Percentiles rank a stretch among this genome's conserved stretches.
These are phyloP conservation scores for Chamaea fasciata DNA, from an alignment of 2,113 vertebrate genomes.

Conservation along the genomic window DNA sequence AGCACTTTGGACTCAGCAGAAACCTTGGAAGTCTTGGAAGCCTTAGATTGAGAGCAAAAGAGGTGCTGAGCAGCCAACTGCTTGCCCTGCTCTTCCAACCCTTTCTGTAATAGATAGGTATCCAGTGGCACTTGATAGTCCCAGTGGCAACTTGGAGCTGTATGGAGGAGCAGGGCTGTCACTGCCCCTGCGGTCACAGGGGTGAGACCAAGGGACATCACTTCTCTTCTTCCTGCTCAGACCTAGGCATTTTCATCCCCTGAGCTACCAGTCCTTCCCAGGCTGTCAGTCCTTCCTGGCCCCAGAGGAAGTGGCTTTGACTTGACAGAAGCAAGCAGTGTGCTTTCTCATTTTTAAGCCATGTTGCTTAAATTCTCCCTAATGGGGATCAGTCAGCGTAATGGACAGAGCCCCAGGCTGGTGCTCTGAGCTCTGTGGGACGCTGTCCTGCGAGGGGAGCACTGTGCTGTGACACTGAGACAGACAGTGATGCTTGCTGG, in stretches of 20 bases:
- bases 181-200: fast-evolving
- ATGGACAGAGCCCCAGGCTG: not conserved
- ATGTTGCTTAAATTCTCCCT: not conserved
- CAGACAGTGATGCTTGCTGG: fast-evolving
- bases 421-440: not conserved
- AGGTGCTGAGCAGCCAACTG: not conserved
- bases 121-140: not conserved
- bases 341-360: not conserved
- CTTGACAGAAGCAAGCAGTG: not conserved
- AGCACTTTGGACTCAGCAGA: fast-evolving
- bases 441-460: fast-evolving
- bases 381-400: not conserved
- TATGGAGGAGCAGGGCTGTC: not conserved
- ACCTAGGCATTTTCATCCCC: not conserved
- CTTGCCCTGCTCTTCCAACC: not conserved
- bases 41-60: not conserved
- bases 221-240: not conserved
- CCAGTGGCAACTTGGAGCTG: not conserved
- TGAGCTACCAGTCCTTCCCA: not conserved
- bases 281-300: not conserved
- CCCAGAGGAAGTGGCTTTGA: not conserved
- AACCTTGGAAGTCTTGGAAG: not conserved
- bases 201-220: not conserved
- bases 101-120: not conserved
- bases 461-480: not conserved